Percentiles rank a stretch among this genome's conserved stretches.
Conservation (phyloP, 2,888 invertebrate species). For the Drosophila planitibia region DNA sequence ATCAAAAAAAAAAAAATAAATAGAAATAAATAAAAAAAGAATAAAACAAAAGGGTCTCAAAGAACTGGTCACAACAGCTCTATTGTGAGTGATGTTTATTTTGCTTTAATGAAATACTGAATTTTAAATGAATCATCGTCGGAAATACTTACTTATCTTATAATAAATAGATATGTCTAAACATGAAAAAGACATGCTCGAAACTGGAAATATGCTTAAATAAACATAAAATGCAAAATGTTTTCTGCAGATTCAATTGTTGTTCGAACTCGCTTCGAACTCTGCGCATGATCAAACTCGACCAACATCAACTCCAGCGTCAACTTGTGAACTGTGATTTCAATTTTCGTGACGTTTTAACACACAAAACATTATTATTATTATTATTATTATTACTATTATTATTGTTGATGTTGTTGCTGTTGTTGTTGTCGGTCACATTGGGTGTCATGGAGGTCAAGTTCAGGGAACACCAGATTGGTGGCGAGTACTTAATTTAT, state of each 20-base stretch:
- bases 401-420: slow-evolving; percentile 11
- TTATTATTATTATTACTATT: background rate
- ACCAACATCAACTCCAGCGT: background rate
- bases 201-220: background rate
- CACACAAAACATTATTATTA: slow-evolving; percentile 14
- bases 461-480: slow-evolving; percentile 71
- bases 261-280: slow-evolving; percentile 10
- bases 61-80: background rate
- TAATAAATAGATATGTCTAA: background rate
- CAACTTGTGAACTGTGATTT: slow-evolving; percentile 5
- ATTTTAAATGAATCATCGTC: background rate
- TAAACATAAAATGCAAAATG: background rate
- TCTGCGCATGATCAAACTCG: slow-evolving; percentile 32
- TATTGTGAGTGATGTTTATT: background rate
- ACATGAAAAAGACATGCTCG: background rate
- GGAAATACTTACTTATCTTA: background rate
- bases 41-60: background rate
- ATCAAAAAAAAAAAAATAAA: background rate
- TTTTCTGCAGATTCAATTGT: background rate
- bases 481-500: slow-evolving; percentile 16
- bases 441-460: slow-evolving; percentile 67
- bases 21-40: background rate
- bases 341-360: slow-evolving; percentile 29
- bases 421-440: slow-evolving; percentile 19
- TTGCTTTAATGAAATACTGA: background rate